A percentile compares a stretch with the other conserved stretches of the same genome.
phyloP scores from a whole-genome alignment of 2,888 invertebrate species.

The Biston stratarius region DNA sequence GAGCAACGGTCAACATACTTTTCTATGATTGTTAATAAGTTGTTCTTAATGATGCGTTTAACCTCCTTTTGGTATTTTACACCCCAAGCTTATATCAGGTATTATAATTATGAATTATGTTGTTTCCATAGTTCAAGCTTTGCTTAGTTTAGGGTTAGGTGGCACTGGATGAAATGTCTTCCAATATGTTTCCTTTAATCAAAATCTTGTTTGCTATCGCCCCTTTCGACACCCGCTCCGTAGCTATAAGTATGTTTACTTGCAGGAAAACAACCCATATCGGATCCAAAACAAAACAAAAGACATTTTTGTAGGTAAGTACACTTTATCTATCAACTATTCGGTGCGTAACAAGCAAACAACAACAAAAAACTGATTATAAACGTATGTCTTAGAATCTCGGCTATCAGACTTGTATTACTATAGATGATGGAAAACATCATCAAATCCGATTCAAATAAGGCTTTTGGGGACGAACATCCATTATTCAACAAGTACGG shows the following conservation, averaged over 20 bases:
- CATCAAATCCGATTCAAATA: conserved; percentile 62
- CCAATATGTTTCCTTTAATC: neutral
- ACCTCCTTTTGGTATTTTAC: no score
- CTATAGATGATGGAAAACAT: conserved; percentile 54
- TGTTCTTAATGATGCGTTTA: no score
- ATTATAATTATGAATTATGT: no score
- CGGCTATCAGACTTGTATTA: conserved; percentile 43
- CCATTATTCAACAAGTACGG: conserved; percentile 75
- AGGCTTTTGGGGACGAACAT: conserved; percentile 51
- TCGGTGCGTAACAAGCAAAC: conserved; percentile 22
- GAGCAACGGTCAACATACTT: no score
- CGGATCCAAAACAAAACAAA: conserved; percentile 32
- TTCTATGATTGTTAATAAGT: no score
- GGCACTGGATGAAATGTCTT: no score
- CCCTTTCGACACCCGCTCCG: neutral
- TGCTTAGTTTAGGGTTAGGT: no score
- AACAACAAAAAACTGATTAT: conserved; percentile 32
- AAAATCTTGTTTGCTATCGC: neutral
- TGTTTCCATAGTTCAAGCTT: no score
- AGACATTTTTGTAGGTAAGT: conserved; percentile 8
- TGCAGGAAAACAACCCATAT: neutral
- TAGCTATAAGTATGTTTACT: neutral
- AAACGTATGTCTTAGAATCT: conserved; percentile 34
- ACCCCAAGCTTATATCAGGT: no score
- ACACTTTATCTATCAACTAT: neutral